These are phyloP conservation scores for Steinernema carpocapsae DNA, from an alignment of 2,888 invertebrate species.

Conservation along the genomic window DNA sequence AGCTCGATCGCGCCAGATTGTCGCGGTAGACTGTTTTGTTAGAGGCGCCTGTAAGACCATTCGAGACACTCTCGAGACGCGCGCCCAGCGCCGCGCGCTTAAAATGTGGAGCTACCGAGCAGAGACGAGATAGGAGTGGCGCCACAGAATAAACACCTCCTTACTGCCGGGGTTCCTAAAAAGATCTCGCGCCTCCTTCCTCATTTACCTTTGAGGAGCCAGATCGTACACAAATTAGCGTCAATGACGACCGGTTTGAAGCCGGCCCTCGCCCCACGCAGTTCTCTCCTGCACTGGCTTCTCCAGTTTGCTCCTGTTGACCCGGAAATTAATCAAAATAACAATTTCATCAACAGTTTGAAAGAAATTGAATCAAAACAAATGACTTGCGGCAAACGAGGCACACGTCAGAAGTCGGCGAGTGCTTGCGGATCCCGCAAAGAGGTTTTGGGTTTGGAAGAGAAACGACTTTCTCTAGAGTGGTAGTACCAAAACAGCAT, in stretches of 20 bases:
- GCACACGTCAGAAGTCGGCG: neutral
- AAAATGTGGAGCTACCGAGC: slow-evolving; percentile 27
- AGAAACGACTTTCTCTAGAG: too few species aligned
- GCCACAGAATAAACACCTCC: slow-evolving; percentile 32
- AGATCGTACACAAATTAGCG: slow-evolving; percentile 18
- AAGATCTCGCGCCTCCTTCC: slow-evolving; percentile 19
- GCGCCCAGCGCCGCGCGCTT: slow-evolving; percentile 9
- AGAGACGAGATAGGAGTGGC: slow-evolving; percentile 17
- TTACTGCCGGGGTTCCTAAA: slow-evolving; percentile 33
- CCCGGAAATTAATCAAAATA: slow-evolving; percentile 23
- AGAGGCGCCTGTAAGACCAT: slow-evolving; percentile 33
- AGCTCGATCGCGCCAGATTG: slow-evolving; percentile 34
- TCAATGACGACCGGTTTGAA: slow-evolving; percentile 5
- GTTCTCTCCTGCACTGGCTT: too few species aligned
- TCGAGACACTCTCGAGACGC: slow-evolving; percentile 30
- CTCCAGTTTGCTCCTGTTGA: neutral
- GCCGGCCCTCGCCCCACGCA: neutral
- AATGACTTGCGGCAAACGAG: neutral
- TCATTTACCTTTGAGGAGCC: slow-evolving; percentile 19
- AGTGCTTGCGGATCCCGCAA: too few species aligned
- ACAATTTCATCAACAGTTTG: slow-evolving; percentile 18
- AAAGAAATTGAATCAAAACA: slow-evolving; percentile 22
- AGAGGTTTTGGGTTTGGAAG: too few species aligned
- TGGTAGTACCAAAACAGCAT: too few species aligned
- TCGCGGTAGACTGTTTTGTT: slow-evolving; percentile 34